These are phyloP conservation scores for Catostomus latipinnis DNA, from an alignment of 2,797 vertebrate genomes.

Conservation along the genomic window DNA sequence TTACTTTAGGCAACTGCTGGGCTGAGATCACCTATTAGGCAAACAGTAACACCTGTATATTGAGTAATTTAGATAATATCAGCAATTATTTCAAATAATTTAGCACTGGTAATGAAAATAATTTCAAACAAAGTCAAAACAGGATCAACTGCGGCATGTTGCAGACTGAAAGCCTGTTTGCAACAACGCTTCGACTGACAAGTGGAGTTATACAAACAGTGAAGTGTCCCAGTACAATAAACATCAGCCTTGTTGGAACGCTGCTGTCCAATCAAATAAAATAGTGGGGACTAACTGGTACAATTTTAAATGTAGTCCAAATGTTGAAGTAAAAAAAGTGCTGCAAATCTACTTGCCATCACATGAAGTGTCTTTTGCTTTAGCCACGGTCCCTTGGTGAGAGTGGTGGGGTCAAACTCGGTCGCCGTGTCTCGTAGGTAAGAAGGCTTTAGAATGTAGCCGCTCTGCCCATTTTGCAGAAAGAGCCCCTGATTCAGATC, in stretches of 20 bases:
- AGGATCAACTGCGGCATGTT: too few relatives aligned
- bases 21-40: conserved; percentile 87
- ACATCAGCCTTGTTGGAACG: too few relatives aligned
- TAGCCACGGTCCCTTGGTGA: conserved; percentile 87
- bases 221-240: too few relatives aligned
- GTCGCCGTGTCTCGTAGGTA: conserved; percentile 82
- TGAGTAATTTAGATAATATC: too few relatives aligned
- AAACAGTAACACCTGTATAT: not conserved
- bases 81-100: too few relatives aligned
- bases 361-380: conserved; percentile 82
- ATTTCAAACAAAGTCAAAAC: too few relatives aligned
- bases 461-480: conserved; percentile 86
- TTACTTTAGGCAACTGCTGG: conserved; percentile 95
- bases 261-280: too few relatives aligned
- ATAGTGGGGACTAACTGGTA: too few relatives aligned
- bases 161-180: too few relatives aligned
- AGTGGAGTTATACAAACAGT: too few relatives aligned
- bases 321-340: not conserved
- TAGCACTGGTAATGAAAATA: too few relatives aligned
- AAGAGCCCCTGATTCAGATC: conserved; percentile 92
- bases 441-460: conserved; percentile 91
- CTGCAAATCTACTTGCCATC: conserved; percentile 77
- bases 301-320: not conserved
- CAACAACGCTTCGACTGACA: too few relatives aligned
- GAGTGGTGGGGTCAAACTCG: conserved; percentile 86